Conservation (phyloP, 2,797 vertebrate genomes). For the Momotus momota region DNA sequence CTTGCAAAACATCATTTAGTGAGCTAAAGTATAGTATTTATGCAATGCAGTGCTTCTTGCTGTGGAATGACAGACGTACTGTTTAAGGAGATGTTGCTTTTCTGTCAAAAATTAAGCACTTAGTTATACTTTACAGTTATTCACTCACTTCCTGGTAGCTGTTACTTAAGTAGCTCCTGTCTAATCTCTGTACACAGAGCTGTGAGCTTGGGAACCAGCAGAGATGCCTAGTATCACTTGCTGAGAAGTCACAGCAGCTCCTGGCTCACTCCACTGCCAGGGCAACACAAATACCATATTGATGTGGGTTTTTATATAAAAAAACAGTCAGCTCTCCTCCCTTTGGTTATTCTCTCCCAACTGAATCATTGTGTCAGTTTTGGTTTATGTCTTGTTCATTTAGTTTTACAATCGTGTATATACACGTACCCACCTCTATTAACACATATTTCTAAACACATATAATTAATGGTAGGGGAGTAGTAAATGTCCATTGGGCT, state of each 20-base stretch:
- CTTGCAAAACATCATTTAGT: constrained; percentile 23
- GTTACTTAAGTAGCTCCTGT: neutral
- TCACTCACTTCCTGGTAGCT: neutral
- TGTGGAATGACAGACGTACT: neutral
- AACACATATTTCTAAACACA: neutral
- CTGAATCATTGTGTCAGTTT: neutral
- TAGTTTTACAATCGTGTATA: neutral
- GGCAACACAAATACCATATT: neutral
- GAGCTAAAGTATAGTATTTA: neutral
- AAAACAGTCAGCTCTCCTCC: neutral
- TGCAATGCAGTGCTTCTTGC: neutral
- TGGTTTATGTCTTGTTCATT: neutral
- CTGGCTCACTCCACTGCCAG: neutral
- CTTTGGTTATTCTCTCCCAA: neutral
- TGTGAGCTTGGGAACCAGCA: neutral
- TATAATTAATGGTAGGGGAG: neutral
- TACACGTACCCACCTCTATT: neutral
- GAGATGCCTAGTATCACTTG: neutral
- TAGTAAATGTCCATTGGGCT: neutral
- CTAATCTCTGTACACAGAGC: neutral
- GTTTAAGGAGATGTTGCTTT: constrained; percentile 9
- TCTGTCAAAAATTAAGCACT: constrained; percentile 26
- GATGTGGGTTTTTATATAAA: neutral
- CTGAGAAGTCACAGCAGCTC: neutral
- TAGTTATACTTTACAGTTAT: neutral